Percentiles rank a stretch among this genome's conserved stretches.
Evolutionary conservation across 2,113 vertebrate species (phyloP).

Genomic region (Dissostichus mawsoni): DNA sequence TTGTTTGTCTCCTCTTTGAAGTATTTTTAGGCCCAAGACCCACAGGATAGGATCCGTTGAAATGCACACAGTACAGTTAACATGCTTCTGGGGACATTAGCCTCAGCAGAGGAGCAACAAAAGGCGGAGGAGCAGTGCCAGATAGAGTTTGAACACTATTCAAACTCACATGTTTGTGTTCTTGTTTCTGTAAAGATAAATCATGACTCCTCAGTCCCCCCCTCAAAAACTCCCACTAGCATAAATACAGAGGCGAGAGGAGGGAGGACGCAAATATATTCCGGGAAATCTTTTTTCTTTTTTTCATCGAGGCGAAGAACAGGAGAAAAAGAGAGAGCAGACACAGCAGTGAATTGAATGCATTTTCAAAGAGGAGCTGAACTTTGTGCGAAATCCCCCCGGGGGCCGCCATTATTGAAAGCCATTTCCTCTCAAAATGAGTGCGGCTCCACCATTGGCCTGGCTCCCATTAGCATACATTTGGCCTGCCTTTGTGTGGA

Average conservation of each 20-base stretch:
- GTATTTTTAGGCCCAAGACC: slow-evolving; percentile 47
- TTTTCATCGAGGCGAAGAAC: slow-evolving; percentile 1
- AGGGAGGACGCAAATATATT: slow-evolving; percentile 55
- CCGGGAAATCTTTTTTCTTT: slow-evolving; percentile 44
- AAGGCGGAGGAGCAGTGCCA: slow-evolving; percentile 29
- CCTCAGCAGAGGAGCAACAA: slow-evolving; percentile 32
- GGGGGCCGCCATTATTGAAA: slow-evolving; percentile 79
- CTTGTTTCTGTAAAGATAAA: slow-evolving; percentile 64
- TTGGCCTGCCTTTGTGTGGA: slow-evolving; percentile 79
- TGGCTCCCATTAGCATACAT: slow-evolving; percentile 83
- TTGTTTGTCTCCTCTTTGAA: slow-evolving; percentile 58
- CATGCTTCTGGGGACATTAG: slow-evolving; percentile 41
- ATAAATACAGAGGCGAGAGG: slow-evolving; percentile 41
- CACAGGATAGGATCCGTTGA: slow-evolving; percentile 40
- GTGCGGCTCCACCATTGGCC: slow-evolving; percentile 77
- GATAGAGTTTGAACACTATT: slow-evolving; percentile 44
- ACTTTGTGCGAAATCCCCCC: slow-evolving; percentile 77
- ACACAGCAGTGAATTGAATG: slow-evolving; percentile 77
- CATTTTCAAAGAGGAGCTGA: slow-evolving; percentile 79
- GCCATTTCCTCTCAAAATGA: slow-evolving; percentile 85
- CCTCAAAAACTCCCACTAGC: slow-evolving; percentile 10
- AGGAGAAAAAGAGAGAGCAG: slow-evolving; percentile 52
- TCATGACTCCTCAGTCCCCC: slow-evolving; percentile 42
- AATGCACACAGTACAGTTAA: slow-evolving; percentile 45
- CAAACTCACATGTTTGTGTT: slow-evolving; percentile 46